Conservation (phyloP, 2,113 vertebrate species). For the Brachypodius melanocephalos region DNA sequence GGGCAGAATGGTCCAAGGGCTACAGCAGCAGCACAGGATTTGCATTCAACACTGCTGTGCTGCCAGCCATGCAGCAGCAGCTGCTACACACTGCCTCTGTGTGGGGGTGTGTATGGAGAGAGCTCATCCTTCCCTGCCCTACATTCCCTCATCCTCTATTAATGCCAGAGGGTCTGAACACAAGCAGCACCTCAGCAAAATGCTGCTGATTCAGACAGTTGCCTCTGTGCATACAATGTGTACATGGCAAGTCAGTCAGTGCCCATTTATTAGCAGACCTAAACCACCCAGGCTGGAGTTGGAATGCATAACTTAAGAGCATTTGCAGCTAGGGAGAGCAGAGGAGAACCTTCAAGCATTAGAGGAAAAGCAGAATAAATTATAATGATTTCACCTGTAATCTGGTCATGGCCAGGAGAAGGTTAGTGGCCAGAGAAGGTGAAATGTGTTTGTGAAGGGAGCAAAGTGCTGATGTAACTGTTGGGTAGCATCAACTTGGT, state of each 20-base stretch:
- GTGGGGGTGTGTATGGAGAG: background rate
- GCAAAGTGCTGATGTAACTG: background rate
- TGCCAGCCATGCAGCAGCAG: background rate
- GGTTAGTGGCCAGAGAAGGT: background rate
- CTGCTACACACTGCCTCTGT: background rate
- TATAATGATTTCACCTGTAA: background rate
- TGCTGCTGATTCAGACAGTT: background rate
- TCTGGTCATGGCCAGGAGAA: background rate
- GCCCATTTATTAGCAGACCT: background rate
- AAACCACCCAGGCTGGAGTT: background rate
- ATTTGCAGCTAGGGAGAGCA: background rate
- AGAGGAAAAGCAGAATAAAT: background rate
- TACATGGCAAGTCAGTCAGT: background rate
- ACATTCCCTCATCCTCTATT: background rate
- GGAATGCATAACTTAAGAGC: background rate
- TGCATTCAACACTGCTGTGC: background rate
- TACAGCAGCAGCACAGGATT: background rate
- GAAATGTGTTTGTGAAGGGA: background rate
- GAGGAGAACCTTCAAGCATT: background rate
- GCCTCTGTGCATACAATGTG: background rate
- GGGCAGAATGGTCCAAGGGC: background rate
- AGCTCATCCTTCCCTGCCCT: background rate
- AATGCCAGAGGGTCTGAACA: background rate
- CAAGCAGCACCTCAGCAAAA: background rate
- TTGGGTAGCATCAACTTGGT: background rate